These are phyloP conservation scores for Sparidentex hasta DNA, from an alignment of 2,797 vertebrate genomes.

Conservation along the genomic window DNA sequence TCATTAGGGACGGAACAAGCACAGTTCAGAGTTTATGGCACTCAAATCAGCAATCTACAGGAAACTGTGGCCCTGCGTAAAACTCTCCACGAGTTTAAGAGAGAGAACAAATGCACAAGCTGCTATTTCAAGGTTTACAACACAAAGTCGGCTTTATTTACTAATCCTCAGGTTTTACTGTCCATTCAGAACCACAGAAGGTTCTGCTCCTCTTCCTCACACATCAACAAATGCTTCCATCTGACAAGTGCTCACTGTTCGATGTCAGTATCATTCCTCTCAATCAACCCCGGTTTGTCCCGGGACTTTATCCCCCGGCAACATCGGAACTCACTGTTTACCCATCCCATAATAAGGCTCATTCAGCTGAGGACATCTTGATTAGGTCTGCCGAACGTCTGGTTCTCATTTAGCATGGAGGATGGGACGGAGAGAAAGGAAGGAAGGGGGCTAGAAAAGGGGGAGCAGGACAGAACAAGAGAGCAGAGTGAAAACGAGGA, in stretches of 20 bases:
- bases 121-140: background rate
- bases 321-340: conserved; percentile 84
- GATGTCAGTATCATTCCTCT: conserved; percentile 66
- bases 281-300: conserved; percentile 73
- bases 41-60: conserved; percentile 54
- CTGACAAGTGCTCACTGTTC: conserved; percentile 49
- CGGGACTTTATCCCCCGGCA: conserved; percentile 71
- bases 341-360: conserved; percentile 82
- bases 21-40: conserved; percentile 48
- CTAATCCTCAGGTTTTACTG: no score
- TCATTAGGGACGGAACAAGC: conserved; percentile 76
- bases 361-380: conserved; percentile 85
- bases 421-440: conserved; percentile 53
- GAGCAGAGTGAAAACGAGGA: conserved; percentile 30
- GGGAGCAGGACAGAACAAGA: conserved; percentile 35
- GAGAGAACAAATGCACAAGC: conserved; percentile 19
- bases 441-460: conserved; percentile 26
- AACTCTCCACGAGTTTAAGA: conserved; percentile 25
- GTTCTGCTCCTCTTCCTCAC: conserved; percentile 2
- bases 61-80: conserved; percentile 36
- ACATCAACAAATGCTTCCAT: conserved; percentile 43
- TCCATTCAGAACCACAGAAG: background rate
- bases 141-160: background rate
- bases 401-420: conserved; percentile 82
- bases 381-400: conserved; percentile 82